Evolutionary conservation across 2,113 vertebrate species (phyloP), one percentile per base, ranked within the genome.

Genomic region (Riparia riparia): DNA sequence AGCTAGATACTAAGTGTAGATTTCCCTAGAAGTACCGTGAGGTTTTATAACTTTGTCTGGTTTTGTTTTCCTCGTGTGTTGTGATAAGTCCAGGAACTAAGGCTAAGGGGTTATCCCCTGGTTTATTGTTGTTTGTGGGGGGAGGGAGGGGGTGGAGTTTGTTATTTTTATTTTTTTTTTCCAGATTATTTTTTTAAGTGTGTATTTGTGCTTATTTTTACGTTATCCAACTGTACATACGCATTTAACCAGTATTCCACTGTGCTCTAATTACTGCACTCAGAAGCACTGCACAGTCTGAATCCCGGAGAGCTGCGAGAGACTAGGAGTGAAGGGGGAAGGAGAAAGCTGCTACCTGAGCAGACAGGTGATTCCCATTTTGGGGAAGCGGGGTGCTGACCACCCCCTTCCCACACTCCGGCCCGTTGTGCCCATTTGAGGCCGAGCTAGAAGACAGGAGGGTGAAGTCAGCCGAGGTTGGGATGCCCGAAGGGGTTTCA

Each of bases 181-280:
- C 56, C 94, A 88, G 87, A 94, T 95, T 91, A 82, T 97, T 97
- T 96, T 95, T 96, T 93, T 90, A 83, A 92, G 74, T 69, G 37
- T 97, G 82, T 97, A 86, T 96, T 72, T 96, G 98, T 97, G 87
- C 96, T 95, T 97, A 97, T 98, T 95, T 96, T 98, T 96, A 96
- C 92, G 53, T 97, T 95, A 93, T 81, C 92, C 96, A 97, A 97
- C 96, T 98, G 97, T 97, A 96, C 93, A 97, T 95, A 89, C 51
- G 31, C 98, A 97, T 98, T 96, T 98, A 98, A 97, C 98, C 98
- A 98, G 98, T 98, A 98, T 98, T 98, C 96, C 98, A 98, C 98
- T 98, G 98, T 98, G 98, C 98, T 99, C 98, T 69, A 97, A 98
- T 99, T 98, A 98, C 98, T 98, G 98, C 98, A 99, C 98, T 99